These are phyloP conservation scores for Amphimallon solstitiale DNA, from an alignment of 2,888 invertebrate genomes.

Conservation along the genomic window DNA sequence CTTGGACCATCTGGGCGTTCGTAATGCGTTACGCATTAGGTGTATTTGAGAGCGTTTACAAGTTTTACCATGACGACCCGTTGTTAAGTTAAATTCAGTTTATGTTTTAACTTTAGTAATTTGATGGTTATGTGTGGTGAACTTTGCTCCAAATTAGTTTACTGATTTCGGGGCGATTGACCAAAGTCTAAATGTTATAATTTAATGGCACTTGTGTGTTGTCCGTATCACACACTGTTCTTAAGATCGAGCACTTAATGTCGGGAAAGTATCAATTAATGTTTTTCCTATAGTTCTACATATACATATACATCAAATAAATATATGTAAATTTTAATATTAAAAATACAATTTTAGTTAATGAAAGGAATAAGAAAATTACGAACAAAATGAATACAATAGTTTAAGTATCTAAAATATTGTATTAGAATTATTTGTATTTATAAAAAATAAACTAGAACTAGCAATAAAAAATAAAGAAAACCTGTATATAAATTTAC, in stretches of 20 bases:
- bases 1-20: slow-evolving; percentile 33
- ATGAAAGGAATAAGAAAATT: too few relatives aligned
- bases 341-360: too few relatives aligned
- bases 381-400: too few relatives aligned
- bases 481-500: too few relatives aligned
- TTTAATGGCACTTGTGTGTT: slow-evolving; percentile 30
- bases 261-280: too few relatives aligned
- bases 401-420: too few relatives aligned
- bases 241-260: neutral
- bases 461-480: too few relatives aligned
- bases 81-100: slow-evolving; percentile 36
- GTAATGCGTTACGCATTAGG: slow-evolving; percentile 34
- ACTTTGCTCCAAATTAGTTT: slow-evolving; percentile 35
- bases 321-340: too few relatives aligned
- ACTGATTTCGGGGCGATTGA: slow-evolving; percentile 37
- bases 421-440: too few relatives aligned
- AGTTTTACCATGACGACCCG: slow-evolving; percentile 29
- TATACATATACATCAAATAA: too few relatives aligned
- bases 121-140: slow-evolving; percentile 38
- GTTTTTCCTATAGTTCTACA: too few relatives aligned
- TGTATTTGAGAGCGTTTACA: slow-evolving; percentile 25
- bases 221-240: slow-evolving; percentile 1
- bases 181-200: slow-evolving; percentile 35
- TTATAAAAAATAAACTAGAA: too few relatives aligned
- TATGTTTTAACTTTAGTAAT: slow-evolving; percentile 37